A percentile compares a stretch with the other conserved stretches of the same genome.
phyloP scores from a whole-genome alignment of 1,140 invertebrate genomes.

The Vanessa tameamea region DNA sequence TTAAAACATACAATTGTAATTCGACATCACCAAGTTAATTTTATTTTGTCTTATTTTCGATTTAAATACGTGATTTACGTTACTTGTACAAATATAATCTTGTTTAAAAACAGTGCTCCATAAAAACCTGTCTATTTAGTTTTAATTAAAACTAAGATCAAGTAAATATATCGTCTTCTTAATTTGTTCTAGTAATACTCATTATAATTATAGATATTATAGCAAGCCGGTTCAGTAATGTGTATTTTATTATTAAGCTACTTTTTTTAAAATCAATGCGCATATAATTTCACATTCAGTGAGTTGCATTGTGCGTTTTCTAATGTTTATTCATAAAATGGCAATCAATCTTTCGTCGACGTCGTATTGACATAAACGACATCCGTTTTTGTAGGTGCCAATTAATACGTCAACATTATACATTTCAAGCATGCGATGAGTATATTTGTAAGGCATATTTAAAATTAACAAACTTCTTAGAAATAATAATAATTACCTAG shows the following conservation, averaged over 20 bases:
- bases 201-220: slow-evolving; percentile 1
- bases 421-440: neutral
- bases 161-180: too few relatives aligned
- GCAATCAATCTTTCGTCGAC: slow-evolving; percentile 21
- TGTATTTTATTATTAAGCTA: slow-evolving; percentile 7
- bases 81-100: too few relatives aligned
- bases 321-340: slow-evolving; percentile 34
- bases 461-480: slow-evolving; percentile 3
- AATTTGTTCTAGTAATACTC: too few relatives aligned
- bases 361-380: slow-evolving; percentile 16
- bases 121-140: too few relatives aligned
- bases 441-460: neutral
- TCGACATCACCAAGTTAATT: too few relatives aligned
- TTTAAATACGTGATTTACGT: too few relatives aligned
- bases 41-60: too few relatives aligned
- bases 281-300: slow-evolving; percentile 8
- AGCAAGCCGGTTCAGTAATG: neutral
- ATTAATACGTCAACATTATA: slow-evolving; percentile 15
- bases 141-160: too few relatives aligned
- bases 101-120: too few relatives aligned
- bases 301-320: slow-evolving; percentile 23
- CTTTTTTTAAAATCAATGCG: slow-evolving; percentile 25
- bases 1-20: too few relatives aligned
- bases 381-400: slow-evolving; percentile 23
- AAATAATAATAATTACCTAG: slow-evolving; percentile 1